phyloP scores from a whole-genome alignment of 1,140 invertebrate species.

The Chrysopa pallens region DNA sequence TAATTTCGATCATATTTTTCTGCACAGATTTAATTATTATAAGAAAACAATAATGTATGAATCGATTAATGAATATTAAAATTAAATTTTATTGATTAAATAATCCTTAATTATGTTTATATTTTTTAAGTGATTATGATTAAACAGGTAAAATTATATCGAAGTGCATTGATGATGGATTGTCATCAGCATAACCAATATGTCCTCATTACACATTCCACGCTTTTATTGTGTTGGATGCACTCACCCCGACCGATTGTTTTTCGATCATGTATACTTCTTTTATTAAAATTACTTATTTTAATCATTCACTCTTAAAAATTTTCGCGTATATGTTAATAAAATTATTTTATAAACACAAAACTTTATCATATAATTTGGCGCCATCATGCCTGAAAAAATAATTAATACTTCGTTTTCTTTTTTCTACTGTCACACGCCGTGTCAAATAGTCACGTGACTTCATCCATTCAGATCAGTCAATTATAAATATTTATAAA shows the following conservation, averaged over 20 bases:
- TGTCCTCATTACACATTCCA: conserved; percentile 33
- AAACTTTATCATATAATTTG: conserved; percentile 30
- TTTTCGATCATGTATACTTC: conserved; percentile 1
- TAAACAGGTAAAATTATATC: too few species aligned
- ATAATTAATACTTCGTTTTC: conserved; percentile 19
- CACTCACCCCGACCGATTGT: neutral
- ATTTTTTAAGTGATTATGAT: too few species aligned
- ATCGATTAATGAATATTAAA: neutral
- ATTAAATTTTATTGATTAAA: neutral
- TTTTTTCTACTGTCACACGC: neutral
- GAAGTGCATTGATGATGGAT: conserved; percentile 3
- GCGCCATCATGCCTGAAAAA: conserved; percentile 39
- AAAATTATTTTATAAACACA: conserved; percentile 23
- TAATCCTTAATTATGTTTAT: neutral
- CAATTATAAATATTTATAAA: too few species aligned
- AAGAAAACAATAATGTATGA: too few species aligned
- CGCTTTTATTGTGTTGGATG: conserved; percentile 6
- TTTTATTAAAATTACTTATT: conserved; percentile 2
- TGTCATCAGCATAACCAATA: conserved; percentile 25
- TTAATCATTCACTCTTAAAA: conserved; percentile 5
- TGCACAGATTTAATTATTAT: too few species aligned
- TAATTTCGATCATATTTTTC: neutral
- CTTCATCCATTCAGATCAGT: neutral
- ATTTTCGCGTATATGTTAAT: conserved; percentile 12
- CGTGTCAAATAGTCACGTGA: neutral